These are phyloP conservation scores for Ciconia stormi DNA, from an alignment of 2,113 vertebrate species.

Conservation along the genomic window DNA sequence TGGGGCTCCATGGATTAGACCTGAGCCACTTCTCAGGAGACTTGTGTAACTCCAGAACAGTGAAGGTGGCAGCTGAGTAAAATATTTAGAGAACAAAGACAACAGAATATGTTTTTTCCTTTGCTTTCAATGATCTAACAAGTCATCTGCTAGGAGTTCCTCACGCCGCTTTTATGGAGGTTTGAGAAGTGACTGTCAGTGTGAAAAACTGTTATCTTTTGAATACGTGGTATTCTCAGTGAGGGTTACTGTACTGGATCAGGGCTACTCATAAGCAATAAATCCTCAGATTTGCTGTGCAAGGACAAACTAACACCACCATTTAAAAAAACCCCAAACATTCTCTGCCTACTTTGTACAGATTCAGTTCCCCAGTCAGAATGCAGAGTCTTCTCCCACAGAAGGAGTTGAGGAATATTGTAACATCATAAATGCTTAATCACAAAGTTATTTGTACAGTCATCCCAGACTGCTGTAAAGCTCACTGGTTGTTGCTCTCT, in stretches of 20 bases:
- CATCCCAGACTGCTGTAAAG: neutral
- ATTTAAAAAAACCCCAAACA: neutral
- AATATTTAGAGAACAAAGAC: conserved; percentile 25
- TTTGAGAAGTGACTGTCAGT: conserved; percentile 39
- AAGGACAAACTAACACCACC: neutral
- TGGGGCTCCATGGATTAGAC: neutral
- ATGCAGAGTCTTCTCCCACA: no score
- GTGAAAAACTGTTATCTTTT: conserved; percentile 25
- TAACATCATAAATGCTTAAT: neutral
- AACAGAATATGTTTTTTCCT: neutral
- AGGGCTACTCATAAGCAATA: neutral
- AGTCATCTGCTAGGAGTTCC: conserved; percentile 52
- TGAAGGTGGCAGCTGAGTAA: conserved; percentile 5
- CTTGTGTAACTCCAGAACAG: neutral
- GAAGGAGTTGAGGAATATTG: neutral
- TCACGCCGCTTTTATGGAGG: conserved; percentile 3
- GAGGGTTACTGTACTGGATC: neutral
- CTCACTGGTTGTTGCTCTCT: neutral
- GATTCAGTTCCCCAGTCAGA: neutral
- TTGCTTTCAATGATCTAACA: conserved; percentile 51
- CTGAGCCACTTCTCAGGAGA: neutral
- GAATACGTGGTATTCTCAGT: conserved; percentile 7
- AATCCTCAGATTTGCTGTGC: neutral
- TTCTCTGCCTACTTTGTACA: neutral
- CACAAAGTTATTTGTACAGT: neutral